Base-by-base conservation (phyloP, 1,140 invertebrate species). In the Drosophila funebris region DNA sequence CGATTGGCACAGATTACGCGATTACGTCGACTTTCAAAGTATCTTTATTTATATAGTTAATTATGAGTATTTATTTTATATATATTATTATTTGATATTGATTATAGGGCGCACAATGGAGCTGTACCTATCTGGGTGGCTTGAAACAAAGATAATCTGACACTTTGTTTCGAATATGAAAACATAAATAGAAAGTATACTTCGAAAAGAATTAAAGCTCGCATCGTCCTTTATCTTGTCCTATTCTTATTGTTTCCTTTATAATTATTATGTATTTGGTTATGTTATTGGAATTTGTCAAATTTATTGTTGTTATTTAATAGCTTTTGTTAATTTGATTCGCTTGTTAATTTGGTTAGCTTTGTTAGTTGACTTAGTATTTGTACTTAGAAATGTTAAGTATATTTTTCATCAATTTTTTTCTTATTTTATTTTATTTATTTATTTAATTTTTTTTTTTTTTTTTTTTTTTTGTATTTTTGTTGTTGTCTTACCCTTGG, bases 401-500 rank as follows among this genome's bases (percentile, higher is more conserved):
- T 50, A 61, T 50, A 52, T 52, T 52, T 29, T 13, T 31, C 14
- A 11, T 31, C 46, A 24, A 14, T 11, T 37, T 13, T 11, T 14
- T 56, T 16, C 3, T 14, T 44, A 3, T 46, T 66, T 33, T 27
- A 9, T 18, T 69, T 56, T 56, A 20, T 27, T 39, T 73, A 14
- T 56, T 48, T 18, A n/a, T n/a, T n/a, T n/a, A n/a, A n/a, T n/a
- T n/a, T 43, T 44, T 69, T 56, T 52, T 37, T 48, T 39, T 62
- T 52, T 44, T 29, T 56, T 44, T 74, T 69, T 75, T 46, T 44
- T 67, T 72, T 60, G 61, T 73, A 58, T 79, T 82, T 75, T 70
- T 76, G 72, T 89, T 89, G 78, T 91, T 89, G 76, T 91, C 91
- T 94, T 94, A 98, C 97, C 94, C 96, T 97, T 80, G 98, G 98